A percentile compares a stretch with the other conserved stretches of the same genome.
These are phyloP conservation scores for Rhopalosiphum nymphaeae DNA, from an alignment of 2,888 invertebrate genomes.

Conservation along the genomic window DNA sequence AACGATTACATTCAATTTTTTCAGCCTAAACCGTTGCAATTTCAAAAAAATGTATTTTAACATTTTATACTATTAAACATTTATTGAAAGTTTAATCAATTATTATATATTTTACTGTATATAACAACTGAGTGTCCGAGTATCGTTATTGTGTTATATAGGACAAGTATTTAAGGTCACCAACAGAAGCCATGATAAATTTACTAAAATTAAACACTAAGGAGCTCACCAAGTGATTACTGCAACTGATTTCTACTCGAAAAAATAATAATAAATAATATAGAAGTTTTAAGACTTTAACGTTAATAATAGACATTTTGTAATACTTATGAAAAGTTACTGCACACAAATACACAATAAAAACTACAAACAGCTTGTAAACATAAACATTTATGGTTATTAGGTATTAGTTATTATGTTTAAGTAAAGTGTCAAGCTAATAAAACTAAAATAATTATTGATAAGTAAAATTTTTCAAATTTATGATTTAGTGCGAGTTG, in stretches of 20 bases:
- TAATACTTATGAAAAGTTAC: neutral
- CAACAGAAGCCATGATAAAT: neutral
- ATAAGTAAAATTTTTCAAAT: neutral
- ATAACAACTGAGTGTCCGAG: neutral
- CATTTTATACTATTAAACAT: neutral
- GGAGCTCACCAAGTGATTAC: neutral
- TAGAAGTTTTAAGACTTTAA: neutral
- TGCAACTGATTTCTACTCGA: neutral
- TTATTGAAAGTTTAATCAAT: neutral
- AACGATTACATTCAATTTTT: neutral
- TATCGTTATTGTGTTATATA: neutral
- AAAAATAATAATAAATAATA: slow-evolving; percentile 4
- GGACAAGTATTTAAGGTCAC: neutral
- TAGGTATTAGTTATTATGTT: neutral
- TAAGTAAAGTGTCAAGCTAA: neutral
- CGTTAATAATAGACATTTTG: neutral
- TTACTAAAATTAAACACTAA: neutral
- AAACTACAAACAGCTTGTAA: slow-evolving; percentile 1
- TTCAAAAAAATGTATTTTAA: neutral
- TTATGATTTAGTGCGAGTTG: neutral
- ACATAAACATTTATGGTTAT: neutral
- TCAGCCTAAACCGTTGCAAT: neutral
- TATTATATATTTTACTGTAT: neutral
- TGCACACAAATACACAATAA: neutral
- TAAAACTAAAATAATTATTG: neutral